Evolutionary conservation across 1,140 invertebrate species (phyloP).

Genomic region (Goniozus legneri): DNA sequence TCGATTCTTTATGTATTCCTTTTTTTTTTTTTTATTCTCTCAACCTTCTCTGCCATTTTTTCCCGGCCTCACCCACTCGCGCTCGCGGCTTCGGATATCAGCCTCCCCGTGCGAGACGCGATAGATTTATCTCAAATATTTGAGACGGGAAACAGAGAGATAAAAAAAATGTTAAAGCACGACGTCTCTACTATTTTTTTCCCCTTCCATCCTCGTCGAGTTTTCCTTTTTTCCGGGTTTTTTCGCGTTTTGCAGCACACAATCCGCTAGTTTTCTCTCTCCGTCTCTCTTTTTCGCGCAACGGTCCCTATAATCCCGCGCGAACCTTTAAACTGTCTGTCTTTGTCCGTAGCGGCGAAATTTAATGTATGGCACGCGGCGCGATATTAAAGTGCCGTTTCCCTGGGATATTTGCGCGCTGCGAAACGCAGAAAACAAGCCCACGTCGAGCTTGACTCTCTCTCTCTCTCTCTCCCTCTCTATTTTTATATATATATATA

Average conservation of each 20-base stretch:
- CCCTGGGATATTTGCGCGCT: slow-evolving; percentile 28
- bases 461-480: slow-evolving; percentile 14
- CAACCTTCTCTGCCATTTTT: neutral
- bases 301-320: too few species aligned
- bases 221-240: too few species aligned
- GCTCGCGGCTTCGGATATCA: neutral
- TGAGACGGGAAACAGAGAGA: too few species aligned
- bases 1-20: slow-evolving; percentile 4
- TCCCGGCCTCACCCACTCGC: neutral
- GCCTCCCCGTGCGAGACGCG: neutral
- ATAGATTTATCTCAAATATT: too few species aligned
- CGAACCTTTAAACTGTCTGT: too few species aligned
- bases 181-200: too few species aligned
- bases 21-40: neutral
- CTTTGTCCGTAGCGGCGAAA: too few species aligned
- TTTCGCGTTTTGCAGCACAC: too few species aligned
- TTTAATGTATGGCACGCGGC: too few species aligned
- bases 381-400: slow-evolving; percentile 30
- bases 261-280: too few species aligned
- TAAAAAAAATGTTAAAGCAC: too few species aligned
- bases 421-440: slow-evolving; percentile 27
- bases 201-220: slow-evolving; percentile 3
- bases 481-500: slow-evolving; percentile 14
- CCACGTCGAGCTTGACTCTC: slow-evolving; percentile 15
- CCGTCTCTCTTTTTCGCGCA: too few species aligned